Conservation (phyloP, 2,113 vertebrate species). For the Mobula hypostoma region DNA sequence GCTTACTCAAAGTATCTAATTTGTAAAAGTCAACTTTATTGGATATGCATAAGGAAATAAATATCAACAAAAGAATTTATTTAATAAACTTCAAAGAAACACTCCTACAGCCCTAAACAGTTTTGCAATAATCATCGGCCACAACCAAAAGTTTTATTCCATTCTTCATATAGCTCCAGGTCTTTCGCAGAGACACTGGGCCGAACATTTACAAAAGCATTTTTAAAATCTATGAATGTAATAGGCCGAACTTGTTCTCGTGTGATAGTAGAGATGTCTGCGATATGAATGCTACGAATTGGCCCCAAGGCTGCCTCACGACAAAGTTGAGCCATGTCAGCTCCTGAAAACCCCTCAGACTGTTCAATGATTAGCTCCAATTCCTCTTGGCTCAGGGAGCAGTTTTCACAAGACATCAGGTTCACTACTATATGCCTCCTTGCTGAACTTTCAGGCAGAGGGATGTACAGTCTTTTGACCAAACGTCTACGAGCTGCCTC, state of each 20-base stretch:
- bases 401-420: constrained; percentile 76
- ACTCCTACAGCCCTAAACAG: not conserved
- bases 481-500: constrained; percentile 85
- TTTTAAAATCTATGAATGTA: constrained; percentile 73
- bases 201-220: constrained; percentile 73
- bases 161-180: constrained; percentile 80
- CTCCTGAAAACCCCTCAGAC: constrained; percentile 80
- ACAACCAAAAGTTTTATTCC: constrained; percentile 89
- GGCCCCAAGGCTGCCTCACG: constrained; percentile 88
- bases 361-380: constrained; percentile 61
- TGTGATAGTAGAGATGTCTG: constrained; percentile 77
- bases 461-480: constrained; percentile 85
- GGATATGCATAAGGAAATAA: not conserved
- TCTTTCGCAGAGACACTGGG: constrained; percentile 82
- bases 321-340: constrained; percentile 92
- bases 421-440: constrained; percentile 73
- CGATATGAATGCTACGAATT: constrained; percentile 75
- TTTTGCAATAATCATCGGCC: constrained; percentile 57
- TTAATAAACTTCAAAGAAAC: not conserved
- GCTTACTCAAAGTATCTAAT: not conserved
- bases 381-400: constrained; percentile 63
- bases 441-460: constrained; percentile 75
- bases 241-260: constrained; percentile 82
- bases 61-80: not conserved
- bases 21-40: not conserved